Evolutionary conservation across 2,113 vertebrate genomes (phyloP).

Genomic region (Piprites chloris): DNA sequence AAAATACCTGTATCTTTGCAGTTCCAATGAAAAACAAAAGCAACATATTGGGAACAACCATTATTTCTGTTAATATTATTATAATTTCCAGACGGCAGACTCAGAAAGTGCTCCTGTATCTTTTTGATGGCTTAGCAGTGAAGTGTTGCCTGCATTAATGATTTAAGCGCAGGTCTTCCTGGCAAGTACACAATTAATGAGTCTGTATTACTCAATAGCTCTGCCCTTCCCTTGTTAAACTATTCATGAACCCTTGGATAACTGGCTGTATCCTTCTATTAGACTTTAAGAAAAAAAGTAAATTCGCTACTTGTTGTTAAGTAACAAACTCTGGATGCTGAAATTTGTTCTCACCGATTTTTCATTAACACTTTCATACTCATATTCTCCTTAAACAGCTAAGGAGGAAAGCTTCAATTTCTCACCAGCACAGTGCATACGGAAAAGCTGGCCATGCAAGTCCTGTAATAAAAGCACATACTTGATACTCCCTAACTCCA

Average conservation of each 20-base stretch:
- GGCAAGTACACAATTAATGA: constrained; percentile 91
- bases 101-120: constrained; percentile 59
- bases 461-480: constrained; percentile 73
- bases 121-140: constrained; percentile 70
- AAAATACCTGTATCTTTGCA: constrained; percentile 77
- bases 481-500: constrained; percentile 78
- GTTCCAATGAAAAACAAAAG: constrained; percentile 69
- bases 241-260: constrained; percentile 90
- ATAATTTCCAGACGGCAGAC: constrained; percentile 66
- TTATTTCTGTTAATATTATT: constrained; percentile 53
- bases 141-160: constrained; percentile 87
- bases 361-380: constrained; percentile 1
- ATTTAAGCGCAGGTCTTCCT: constrained; percentile 87
- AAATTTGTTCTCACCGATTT: constrained; percentile 48
- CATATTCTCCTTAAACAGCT: not conserved
- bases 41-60: constrained; percentile 64
- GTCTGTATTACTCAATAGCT: constrained; percentile 88
- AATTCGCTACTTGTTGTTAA: constrained; percentile 23
- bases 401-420: constrained; percentile 20
- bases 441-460: constrained; percentile 29
- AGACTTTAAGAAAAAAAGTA: constrained; percentile 10
- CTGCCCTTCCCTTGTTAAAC: constrained; percentile 81
- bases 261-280: constrained; percentile 56
- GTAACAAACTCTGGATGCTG: constrained; percentile 40
- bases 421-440: constrained; percentile 22